Percentiles rank a stretch among this genome's conserved stretches.
These are phyloP conservation scores for Chouioia cunea DNA, from an alignment of 2,888 invertebrate genomes.

Conservation along the genomic window DNA sequence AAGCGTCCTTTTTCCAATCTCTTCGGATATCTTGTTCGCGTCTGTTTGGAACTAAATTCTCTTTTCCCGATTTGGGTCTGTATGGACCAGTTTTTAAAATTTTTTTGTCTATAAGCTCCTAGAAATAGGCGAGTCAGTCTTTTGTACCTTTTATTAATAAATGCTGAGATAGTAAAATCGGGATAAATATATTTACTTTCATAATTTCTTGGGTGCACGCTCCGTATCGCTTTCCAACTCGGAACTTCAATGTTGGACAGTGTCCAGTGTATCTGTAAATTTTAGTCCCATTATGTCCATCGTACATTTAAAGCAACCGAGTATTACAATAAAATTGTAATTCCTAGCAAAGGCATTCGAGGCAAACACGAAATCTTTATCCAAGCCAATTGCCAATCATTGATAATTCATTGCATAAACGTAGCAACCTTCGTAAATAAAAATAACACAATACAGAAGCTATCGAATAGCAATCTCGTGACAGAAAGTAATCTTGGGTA, in stretches of 20 bases:
- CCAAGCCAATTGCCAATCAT: no score
- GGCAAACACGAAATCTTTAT: no score
- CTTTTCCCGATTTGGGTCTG: constrained; percentile 70
- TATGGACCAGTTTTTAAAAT: constrained; percentile 72
- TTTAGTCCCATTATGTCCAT: constrained; percentile 8
- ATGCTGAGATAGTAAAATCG: constrained; percentile 16
- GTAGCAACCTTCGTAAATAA: no score
- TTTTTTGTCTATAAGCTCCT: constrained; percentile 69
- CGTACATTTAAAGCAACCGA: not conserved
- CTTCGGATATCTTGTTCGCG: constrained; percentile 60
- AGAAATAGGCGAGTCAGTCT: constrained; percentile 26
- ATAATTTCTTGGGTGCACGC: constrained; percentile 79
- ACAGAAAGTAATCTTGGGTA: not conserved
- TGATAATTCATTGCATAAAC: no score
- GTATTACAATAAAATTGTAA: not conserved
- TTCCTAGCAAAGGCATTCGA: no score
- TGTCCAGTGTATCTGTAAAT: constrained; percentile 78
- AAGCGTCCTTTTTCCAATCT: constrained; percentile 60
- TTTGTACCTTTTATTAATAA: not conserved
- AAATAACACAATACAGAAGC: no score
- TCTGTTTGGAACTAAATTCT: constrained; percentile 58
- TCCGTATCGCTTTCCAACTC: constrained; percentile 79
- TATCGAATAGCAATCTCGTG: constrained; percentile 13
- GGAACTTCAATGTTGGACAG: constrained; percentile 79
- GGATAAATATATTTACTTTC: constrained; percentile 65